A percentile compares a stretch with the other conserved stretches of the same genome.
Evolutionary conservation across 2,888 invertebrate species (phyloP).

Genomic region (Perizoma affinitatum): DNA sequence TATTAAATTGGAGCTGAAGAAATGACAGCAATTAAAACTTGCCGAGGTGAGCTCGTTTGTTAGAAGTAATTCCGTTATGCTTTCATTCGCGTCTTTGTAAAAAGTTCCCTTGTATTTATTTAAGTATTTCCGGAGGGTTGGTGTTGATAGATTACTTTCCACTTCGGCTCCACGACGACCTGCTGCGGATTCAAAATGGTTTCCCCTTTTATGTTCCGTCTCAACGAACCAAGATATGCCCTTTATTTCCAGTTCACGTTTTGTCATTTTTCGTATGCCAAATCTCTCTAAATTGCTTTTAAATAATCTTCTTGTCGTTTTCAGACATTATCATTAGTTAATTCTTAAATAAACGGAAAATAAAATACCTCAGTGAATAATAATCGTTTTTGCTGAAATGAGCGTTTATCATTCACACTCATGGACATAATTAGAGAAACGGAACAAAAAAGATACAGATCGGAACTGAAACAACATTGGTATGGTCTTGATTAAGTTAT

Average conservation of each 20-base stretch:
- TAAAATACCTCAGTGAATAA: conserved; percentile 26
- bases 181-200: conserved; percentile 55
- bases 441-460: too few species aligned
- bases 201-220: conserved; percentile 58
- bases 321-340: conserved; percentile 27
- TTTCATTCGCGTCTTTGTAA: conserved; percentile 51
- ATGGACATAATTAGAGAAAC: too few species aligned
- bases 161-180: conserved; percentile 46
- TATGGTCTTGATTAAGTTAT: too few species aligned
- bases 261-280: conserved; percentile 42
- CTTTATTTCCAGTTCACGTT: conserved; percentile 37
- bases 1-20: conserved; percentile 47
- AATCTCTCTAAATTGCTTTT: conserved; percentile 28
- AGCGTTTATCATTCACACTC: conserved; percentile 21
- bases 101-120: conserved; percentile 58
- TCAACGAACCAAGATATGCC: conserved; percentile 50
- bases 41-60: conserved; percentile 48
- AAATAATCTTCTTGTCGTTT: conserved; percentile 4
- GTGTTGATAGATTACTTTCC: conserved; percentile 69
- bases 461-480: too few species aligned
- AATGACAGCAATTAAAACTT: conserved; percentile 52
- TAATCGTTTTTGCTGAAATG: conserved; percentile 28
- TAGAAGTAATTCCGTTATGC: conserved; percentile 45
- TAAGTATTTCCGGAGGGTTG: conserved; percentile 64
- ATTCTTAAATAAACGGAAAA: conserved; percentile 31